phyloP scores from a whole-genome alignment of 2,113 vertebrate genomes.

The Falcunculus frontatus region DNA sequence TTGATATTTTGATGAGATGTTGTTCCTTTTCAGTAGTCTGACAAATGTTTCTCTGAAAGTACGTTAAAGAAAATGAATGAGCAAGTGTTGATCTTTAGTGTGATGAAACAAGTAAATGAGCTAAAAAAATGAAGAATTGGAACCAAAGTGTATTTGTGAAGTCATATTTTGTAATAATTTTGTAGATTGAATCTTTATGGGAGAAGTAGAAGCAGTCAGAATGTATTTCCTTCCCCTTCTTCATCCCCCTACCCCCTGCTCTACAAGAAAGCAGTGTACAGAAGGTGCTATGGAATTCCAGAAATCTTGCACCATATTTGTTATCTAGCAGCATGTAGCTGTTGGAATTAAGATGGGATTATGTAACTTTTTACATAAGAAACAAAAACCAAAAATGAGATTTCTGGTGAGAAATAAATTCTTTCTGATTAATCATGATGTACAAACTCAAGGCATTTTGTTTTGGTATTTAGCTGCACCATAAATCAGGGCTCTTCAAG shows the following conservation, averaged over 20 bases:
- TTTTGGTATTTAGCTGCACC: neutral
- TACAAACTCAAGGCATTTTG: neutral
- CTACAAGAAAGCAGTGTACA: neutral
- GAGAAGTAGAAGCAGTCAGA: neutral
- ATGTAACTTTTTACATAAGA: neutral
- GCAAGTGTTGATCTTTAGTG: neutral
- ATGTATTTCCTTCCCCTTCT: neutral
- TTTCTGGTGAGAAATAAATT: neutral
- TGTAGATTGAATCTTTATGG: neutral
- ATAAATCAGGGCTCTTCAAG: neutral
- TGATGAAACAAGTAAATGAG: neutral
- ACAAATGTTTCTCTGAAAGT: neutral
- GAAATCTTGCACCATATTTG: neutral
- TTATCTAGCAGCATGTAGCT: neutral
- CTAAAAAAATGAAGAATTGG: neutral
- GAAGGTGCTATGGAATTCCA: neutral
- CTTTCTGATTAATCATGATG: neutral
- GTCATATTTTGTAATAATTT: neutral
- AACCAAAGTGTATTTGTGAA: neutral
- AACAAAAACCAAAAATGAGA: neutral
- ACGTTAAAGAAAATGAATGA: neutral
- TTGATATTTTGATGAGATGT: neutral
- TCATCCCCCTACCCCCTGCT: fast-evolving
- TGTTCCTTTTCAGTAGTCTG: neutral
- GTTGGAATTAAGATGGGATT: neutral